Conservation (phyloP, 2,888 invertebrate species). For the Euspilapteryx auroguttella region DNA sequence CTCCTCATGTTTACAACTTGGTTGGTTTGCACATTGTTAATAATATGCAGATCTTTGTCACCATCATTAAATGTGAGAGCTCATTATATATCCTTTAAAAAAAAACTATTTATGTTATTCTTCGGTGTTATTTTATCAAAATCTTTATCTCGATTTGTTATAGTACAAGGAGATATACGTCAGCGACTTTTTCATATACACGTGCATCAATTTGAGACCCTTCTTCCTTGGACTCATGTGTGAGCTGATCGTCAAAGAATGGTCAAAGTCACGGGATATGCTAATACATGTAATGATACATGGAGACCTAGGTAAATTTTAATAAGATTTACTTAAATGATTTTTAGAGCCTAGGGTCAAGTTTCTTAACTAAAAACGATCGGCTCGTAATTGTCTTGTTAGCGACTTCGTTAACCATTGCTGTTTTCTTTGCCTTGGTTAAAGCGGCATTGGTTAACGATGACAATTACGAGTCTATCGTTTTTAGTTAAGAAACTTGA, state of each 20-base stretch:
- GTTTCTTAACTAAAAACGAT: no score
- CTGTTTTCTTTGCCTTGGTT: no score
- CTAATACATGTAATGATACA: conserved; percentile 17
- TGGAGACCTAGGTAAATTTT: conserved; percentile 15
- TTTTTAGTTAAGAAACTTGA: no score
- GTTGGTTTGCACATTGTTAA: conserved; percentile 22
- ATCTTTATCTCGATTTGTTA: conserved; percentile 1
- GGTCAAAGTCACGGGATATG: conserved; percentile 16
- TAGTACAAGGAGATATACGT: conserved; percentile 6
- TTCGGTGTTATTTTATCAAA: not conserved
- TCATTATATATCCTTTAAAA: not conserved
- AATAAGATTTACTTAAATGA: no score
- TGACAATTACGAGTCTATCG: no score
- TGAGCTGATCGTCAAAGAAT: conserved; percentile 18
- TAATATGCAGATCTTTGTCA: conserved; percentile 25
- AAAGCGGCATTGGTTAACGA: no score
- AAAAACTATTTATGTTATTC: not conserved
- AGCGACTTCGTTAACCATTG: no score
- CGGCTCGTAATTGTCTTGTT: no score
- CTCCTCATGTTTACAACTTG: conserved; percentile 25
- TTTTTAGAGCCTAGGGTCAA: no score
- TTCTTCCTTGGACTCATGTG: conserved; percentile 20
- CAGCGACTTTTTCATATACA: conserved; percentile 21
- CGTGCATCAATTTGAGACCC: conserved; percentile 18
- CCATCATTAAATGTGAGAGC: conserved; percentile 22